Base-by-base conservation (phyloP, 2,113 vertebrate genomes). In the Podarcis raffonei region DNA sequence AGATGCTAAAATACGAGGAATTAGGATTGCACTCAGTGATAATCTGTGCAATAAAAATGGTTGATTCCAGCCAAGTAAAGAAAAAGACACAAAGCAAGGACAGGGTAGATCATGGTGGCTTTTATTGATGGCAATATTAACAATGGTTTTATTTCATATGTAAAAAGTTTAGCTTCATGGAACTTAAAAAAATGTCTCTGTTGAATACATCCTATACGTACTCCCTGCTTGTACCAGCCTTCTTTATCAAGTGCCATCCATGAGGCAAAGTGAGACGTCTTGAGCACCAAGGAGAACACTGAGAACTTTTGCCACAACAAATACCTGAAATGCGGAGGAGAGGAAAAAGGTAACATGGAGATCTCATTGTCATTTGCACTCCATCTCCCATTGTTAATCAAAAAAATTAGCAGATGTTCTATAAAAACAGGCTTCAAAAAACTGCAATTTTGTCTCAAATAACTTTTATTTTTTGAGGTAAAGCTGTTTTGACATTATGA, bases 51-150 rank as follows among this genome's bases (percentile, higher is more conserved):
- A 87, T 75, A 6, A 94, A 92, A 89, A 91, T 89, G 88, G 37
- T 94, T 48, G 79, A 90, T 18, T 85, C 35, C 77, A 89, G 65
- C 30, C 90, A 94, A 94, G 89, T 86, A 92, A 95, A 96, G 95
- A 87, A 48, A n/a, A 94, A 93, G 94, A 88, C 92, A 95, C 94
- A 96, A 95, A 93, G 94, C 95, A 94, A 92, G 85, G 89, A 90
- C 30, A 84, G 88, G 96, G 92, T 94, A 96, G 93, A 95, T 92
- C 95, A 94, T 77, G 89, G 88, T 90, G 91, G 81, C 87, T 94
- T 96, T 96, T 96, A 96, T 96, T 96, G 91, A 93, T 89, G 94
- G 90, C 86, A 95, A 89, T 93, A 96, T 94, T 89, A 95, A 96
- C 89, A 93, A 93, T 94, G 84, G 95, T 89, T 90, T 90, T 90